phyloP scores from a whole-genome alignment of 2,113 vertebrate species.

The Heloderma charlesbogerti region DNA sequence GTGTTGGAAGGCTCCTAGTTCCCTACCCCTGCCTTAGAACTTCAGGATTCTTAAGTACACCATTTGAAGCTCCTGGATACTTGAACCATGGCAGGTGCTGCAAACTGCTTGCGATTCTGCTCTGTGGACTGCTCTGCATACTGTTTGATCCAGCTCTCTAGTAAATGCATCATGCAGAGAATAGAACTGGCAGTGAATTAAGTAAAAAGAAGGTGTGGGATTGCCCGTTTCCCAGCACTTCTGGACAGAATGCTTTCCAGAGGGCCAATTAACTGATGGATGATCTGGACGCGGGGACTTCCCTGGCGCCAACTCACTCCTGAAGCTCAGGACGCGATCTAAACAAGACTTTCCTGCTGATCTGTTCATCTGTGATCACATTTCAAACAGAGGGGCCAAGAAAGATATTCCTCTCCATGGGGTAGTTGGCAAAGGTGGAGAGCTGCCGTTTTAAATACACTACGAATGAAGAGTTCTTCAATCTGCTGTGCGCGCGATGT shows the following conservation, averaged over 20 bases:
- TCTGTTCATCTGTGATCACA: neutral
- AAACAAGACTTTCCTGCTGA: neutral
- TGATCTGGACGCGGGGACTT: neutral
- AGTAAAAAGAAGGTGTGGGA: neutral
- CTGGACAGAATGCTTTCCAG: neutral
- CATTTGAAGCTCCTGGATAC: neutral
- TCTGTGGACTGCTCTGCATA: neutral
- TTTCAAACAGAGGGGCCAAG: neutral
- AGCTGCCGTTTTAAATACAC: neutral
- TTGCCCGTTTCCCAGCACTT: neutral
- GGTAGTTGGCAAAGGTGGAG: neutral
- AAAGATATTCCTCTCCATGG: neutral
- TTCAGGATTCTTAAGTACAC: neutral
- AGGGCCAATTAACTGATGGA: constrained; percentile 22
- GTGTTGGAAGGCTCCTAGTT: too few species aligned
- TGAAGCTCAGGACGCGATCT: neutral
- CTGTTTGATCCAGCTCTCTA: neutral
- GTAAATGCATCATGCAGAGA: neutral
- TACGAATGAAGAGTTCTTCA: neutral
- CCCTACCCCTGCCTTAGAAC: too few species aligned
- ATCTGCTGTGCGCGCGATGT: too few species aligned
- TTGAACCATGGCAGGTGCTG: neutral
- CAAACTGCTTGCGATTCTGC: neutral
- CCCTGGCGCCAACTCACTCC: neutral
- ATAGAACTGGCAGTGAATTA: neutral